A percentile compares a stretch with the other conserved stretches of the same genome.
Conservation (phyloP, 2,797 vertebrate species). For the Philypnodon macrostomus region DNA sequence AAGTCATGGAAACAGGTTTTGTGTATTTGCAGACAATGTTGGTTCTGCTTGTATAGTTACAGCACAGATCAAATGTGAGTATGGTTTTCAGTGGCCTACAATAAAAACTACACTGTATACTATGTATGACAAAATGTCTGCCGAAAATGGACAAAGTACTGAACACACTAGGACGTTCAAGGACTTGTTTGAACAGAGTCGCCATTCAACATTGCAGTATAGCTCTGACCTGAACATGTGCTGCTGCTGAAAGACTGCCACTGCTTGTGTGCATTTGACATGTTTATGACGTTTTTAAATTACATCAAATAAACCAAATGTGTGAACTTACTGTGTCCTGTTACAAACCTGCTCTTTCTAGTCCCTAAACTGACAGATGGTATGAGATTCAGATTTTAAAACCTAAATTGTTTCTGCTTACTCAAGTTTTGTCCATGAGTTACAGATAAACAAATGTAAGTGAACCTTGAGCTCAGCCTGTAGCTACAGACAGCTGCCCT, state of each 20-base stretch:
- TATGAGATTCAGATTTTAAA: no score
- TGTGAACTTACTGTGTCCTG: slow-evolving; percentile 50
- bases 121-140: slow-evolving; percentile 30
- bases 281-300: slow-evolving; percentile 66
- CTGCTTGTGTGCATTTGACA: slow-evolving; percentile 65
- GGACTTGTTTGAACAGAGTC: slow-evolving; percentile 39
- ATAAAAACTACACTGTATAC: slow-evolving; percentile 14
- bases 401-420: no score
- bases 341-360: slow-evolving; percentile 1
- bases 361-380: no score
- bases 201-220: slow-evolving; percentile 23
- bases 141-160: slow-evolving; percentile 33
- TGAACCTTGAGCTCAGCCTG: slow-evolving; percentile 56
- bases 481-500: slow-evolving; percentile 10
- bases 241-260: slow-evolving; percentile 49
- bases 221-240: slow-evolving; percentile 29
- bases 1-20: slow-evolving; percentile 50
- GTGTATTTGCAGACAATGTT: slow-evolving; percentile 47
- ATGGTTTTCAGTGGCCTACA: slow-evolving; percentile 26
- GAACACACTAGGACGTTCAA: slow-evolving; percentile 31
- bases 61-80: slow-evolving; percentile 31
- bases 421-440: slow-evolving; percentile 27
- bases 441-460: slow-evolving; percentile 44
- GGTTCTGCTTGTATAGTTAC: slow-evolving; percentile 42
- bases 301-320: slow-evolving; percentile 74